Percentiles rank a stretch among this genome's conserved stretches.
Evolutionary conservation across 2,888 invertebrate genomes (phyloP).

Genomic region (Hanleya hanleyi): DNA sequence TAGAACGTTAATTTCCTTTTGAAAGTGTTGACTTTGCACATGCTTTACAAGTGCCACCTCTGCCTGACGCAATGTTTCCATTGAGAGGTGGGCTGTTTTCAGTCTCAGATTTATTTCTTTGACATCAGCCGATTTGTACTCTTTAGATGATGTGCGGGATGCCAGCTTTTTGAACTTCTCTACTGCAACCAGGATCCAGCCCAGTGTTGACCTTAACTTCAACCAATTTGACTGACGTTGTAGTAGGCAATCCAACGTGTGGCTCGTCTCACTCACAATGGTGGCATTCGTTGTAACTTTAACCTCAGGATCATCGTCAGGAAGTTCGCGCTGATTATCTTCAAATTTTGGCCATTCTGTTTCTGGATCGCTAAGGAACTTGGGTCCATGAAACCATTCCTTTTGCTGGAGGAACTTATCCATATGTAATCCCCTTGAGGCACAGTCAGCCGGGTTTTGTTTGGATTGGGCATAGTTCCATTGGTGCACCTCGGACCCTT

Average conservation of each 20-base stretch:
- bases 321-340: not conserved
- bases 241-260: not conserved
- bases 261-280: not conserved
- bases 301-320: slow-evolving; percentile 1
- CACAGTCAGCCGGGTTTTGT: not conserved
- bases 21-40: slow-evolving; percentile 1
- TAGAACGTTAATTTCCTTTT: too few species aligned
- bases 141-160: too few species aligned
- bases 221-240: not conserved
- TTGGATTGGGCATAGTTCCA: not conserved
- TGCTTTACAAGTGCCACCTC: slow-evolving; percentile 1
- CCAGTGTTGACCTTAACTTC: not conserved
- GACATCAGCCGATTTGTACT: too few species aligned
- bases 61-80: not conserved
- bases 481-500: not conserved
- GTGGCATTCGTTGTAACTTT: not conserved
- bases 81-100: not conserved
- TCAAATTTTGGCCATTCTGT: not conserved
- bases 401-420: not conserved
- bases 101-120: too few species aligned
- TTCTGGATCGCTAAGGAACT: not conserved
- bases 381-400: slow-evolving; percentile 8
- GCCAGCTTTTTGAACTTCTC: too few species aligned
- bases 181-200: not conserved
- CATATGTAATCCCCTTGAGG: not conserved